Conservation (phyloP, 2,113 vertebrate genomes). For the Danio rerio region GRCz12tu NC_133189.1:2558001-2558500, state of each 20-base stretch:
- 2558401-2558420: constrained; percentile 73
- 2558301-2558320: constrained; percentile 77
- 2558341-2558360: constrained; percentile 67
- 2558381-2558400: constrained; percentile 79
- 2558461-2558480: constrained; percentile 63
- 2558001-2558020: constrained; percentile 67
- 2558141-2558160: constrained; percentile 61
- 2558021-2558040: constrained; percentile 73
- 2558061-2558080: constrained; percentile 69
- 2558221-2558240: constrained; percentile 68
- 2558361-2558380: constrained; percentile 67
- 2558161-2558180: constrained; percentile 57
- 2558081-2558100: constrained; percentile 72
- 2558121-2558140: constrained; percentile 66
- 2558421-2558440: constrained; percentile 66
- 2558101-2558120: constrained; percentile 59
- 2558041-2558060: constrained; percentile 61
- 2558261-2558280: constrained; percentile 67
- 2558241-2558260: constrained; percentile 67
- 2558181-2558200: constrained; percentile 55
- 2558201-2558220: constrained; percentile 58
- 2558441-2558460: constrained; percentile 76
- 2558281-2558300: constrained; percentile 71
- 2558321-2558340: constrained; percentile 74
- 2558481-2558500: constrained; percentile 63